Evolutionary conservation across 37 sponge, comb jelly and placozoan genomes (phyloP).

Genomic region (Geodia barretti): DNA sequence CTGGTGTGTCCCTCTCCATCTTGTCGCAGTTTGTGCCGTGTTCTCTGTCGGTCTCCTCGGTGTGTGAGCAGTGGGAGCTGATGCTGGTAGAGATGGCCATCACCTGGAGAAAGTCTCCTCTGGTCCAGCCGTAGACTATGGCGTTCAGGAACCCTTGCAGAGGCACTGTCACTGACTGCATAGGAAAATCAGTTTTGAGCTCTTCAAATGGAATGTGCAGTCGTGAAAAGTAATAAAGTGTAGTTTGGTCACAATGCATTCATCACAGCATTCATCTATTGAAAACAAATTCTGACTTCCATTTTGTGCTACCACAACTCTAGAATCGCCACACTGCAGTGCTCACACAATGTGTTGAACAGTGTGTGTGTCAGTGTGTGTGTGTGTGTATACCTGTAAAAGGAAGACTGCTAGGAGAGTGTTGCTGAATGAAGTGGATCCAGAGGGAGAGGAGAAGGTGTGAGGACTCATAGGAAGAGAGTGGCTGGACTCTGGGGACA

Average conservation of each 20-base stretch:
- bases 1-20: not conserved
- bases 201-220: no score
- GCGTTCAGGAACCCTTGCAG: conserved; percentile 77
- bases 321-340: no score
- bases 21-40: not conserved
- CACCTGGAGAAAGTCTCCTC: conserved; percentile 29
- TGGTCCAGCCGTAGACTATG: conserved; percentile 73
- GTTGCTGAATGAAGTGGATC: not conserved
- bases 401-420: not conserved
- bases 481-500: no score
- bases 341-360: no score
- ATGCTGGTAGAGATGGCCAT: not conserved
- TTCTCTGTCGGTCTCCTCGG: not conserved
- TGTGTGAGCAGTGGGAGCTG: not conserved
- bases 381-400: not conserved
- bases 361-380: not conserved
- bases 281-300: no score
- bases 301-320: no score
- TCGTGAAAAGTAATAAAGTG: no score
- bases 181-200: no score
- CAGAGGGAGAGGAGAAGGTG: no score
- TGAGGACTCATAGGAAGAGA: no score
- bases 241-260: no score
- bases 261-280: no score
- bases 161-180: conserved; percentile 37